Evolutionary conservation across 1,140 invertebrate genomes (phyloP).

Genomic region (Hirudo medicinalis): DNA sequence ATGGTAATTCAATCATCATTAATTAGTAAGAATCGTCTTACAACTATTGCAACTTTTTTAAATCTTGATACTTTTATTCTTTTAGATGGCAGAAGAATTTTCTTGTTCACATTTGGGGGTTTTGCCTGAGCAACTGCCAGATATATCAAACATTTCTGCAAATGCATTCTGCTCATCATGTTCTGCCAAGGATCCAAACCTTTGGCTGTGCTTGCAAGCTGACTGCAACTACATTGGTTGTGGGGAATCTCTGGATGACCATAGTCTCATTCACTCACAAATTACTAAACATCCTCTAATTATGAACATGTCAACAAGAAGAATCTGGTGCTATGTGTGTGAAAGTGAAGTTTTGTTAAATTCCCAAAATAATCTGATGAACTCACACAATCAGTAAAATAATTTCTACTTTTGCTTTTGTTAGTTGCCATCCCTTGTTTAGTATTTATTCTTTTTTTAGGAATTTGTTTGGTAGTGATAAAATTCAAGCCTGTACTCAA

Average conservation of each 20-base stretch:
- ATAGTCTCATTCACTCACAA: constrained; percentile 61
- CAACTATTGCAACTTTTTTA: no score
- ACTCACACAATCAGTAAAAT: constrained; percentile 26
- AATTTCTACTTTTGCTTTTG: constrained; percentile 6
- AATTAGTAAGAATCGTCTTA: no score
- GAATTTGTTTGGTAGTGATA: neutral
- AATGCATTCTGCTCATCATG: constrained; percentile 39
- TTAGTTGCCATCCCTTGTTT: neutral
- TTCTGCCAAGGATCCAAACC: constrained; percentile 52
- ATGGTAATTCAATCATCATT: no score
- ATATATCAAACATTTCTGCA: constrained; percentile 22
- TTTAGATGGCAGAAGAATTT: constrained; percentile 10
- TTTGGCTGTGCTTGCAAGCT: constrained; percentile 68
- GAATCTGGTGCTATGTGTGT: constrained; percentile 74
- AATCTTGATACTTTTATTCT: constrained; percentile 17
- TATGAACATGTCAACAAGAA: constrained; percentile 63
- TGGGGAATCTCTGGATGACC: constrained; percentile 60
- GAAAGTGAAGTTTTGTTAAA: constrained; percentile 55
- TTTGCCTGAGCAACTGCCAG: constrained; percentile 42
- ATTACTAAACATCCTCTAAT: constrained; percentile 60
- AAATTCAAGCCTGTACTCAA: neutral
- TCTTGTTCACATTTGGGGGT: constrained; percentile 4
- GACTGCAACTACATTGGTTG: constrained; percentile 66
- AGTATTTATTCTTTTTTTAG: neutral
- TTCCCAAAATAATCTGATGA: constrained; percentile 36